Evolutionary conservation across 2,888 invertebrate genomes (phyloP).

Genomic region (Sinotaia quadrata): DNA sequence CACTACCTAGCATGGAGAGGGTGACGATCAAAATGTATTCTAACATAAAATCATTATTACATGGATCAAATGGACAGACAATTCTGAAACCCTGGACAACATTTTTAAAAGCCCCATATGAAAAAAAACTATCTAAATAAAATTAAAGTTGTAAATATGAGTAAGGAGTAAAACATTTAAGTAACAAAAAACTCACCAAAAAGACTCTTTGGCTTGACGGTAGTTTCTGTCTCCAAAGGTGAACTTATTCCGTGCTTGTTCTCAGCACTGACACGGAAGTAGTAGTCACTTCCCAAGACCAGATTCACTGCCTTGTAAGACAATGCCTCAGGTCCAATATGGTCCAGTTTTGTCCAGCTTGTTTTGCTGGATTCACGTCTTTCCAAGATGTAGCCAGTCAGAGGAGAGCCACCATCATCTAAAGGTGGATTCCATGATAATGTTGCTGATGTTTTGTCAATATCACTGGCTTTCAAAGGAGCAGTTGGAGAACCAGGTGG

Average conservation of each 20-base stretch:
- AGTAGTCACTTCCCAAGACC: conserved; percentile 75
- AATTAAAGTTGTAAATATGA: too few relatives aligned
- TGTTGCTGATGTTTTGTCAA: conserved; percentile 53
- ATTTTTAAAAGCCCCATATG: too few relatives aligned
- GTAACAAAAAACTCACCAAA: conserved; percentile 52
- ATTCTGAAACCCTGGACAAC: too few relatives aligned
- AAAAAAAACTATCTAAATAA: too few relatives aligned
- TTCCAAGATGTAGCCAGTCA: conserved; percentile 58
- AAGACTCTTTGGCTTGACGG: conserved; percentile 57
- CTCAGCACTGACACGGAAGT: conserved; percentile 88
- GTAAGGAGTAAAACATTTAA: neutral
- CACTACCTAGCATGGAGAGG: too few relatives aligned
- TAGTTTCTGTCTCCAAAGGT: conserved; percentile 53
- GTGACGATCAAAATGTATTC: too few relatives aligned
- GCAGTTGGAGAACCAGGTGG: conserved; percentile 44
- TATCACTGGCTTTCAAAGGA: conserved; percentile 58
- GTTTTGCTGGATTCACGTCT: conserved; percentile 68
- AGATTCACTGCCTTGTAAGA: conserved; percentile 52
- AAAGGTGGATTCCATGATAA: conserved; percentile 68
- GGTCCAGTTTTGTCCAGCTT: conserved; percentile 53
- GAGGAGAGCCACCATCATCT: conserved; percentile 60
- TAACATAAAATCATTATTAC: too few relatives aligned
- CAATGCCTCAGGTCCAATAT: conserved; percentile 40
- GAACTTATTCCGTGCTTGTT: conserved; percentile 93
- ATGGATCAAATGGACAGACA: too few relatives aligned